Conservation (phyloP, 2,113 vertebrate species). For the Eurystomus gularis region DNA sequence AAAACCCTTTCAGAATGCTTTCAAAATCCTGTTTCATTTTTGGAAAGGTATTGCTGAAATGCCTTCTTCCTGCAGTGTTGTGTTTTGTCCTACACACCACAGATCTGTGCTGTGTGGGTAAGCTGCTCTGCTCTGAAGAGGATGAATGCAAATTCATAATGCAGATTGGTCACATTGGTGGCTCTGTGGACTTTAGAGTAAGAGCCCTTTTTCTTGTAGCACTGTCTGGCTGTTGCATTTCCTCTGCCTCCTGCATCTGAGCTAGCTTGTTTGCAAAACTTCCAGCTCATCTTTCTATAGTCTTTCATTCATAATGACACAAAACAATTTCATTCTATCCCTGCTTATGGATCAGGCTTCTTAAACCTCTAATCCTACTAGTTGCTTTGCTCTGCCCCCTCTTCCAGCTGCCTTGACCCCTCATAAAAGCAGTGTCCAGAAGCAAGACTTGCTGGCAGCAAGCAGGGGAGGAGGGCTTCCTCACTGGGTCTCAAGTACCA, state of each 20-base stretch:
- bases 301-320: background rate
- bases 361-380: background rate
- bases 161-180: background rate
- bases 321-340: background rate
- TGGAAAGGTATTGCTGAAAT: background rate
- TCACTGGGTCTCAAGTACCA: background rate
- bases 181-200: background rate
- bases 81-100: background rate
- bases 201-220: background rate
- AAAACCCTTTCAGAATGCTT: background rate
- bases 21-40: background rate
- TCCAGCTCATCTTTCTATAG: background rate
- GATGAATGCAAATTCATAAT: background rate
- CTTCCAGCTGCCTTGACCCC: background rate
- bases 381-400: background rate
- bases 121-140: background rate
- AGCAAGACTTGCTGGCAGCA: background rate
- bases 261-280: background rate
- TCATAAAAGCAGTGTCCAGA: background rate
- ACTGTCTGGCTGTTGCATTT: background rate
- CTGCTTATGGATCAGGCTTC: background rate
- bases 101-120: background rate
- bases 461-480: background rate
- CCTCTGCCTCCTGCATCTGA: background rate
- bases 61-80: background rate